Conservation (phyloP, 2,888 invertebrate species). For the Ormyrus thymus region DNA sequence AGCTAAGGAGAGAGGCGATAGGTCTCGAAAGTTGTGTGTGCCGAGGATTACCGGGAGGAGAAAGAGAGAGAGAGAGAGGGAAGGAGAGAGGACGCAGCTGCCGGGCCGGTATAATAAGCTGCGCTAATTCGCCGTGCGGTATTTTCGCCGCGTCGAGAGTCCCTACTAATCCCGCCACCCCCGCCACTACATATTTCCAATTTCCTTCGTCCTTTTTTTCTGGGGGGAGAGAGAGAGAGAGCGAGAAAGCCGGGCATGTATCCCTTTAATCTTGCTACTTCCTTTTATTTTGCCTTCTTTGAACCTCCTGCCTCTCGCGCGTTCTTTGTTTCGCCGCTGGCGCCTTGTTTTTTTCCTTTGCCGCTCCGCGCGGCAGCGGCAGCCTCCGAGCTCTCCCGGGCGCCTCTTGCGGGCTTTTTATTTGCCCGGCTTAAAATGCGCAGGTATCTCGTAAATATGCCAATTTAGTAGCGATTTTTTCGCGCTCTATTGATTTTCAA, state of each 20-base stretch:
- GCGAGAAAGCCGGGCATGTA: not conserved
- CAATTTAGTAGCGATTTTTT: no score
- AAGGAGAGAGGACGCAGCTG: constrained; percentile 62
- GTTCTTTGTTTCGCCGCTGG: not conserved
- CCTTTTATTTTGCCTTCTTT: not conserved
- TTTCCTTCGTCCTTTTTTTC: constrained; percentile 48
- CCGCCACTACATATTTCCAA: constrained; percentile 52
- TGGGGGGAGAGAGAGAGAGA: no score
- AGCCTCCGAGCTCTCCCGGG: not conserved
- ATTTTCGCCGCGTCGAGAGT: constrained; percentile 23
- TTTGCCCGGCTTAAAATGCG: not conserved
- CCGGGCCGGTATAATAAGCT: constrained; percentile 67
- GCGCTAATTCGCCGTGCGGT: constrained; percentile 59
- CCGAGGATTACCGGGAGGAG: constrained; percentile 59
- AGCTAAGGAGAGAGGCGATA: not conserved
- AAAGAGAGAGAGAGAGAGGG: no score
- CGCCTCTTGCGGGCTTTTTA: not conserved
- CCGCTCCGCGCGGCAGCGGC: not conserved
- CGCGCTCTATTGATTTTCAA: no score
- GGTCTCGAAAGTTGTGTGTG: constrained; percentile 7
- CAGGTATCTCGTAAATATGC: not conserved
- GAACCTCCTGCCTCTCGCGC: not conserved
- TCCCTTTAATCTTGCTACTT: constrained; percentile 31
- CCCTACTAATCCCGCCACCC: constrained; percentile 20
- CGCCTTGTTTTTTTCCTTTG: not conserved